Conservation (phyloP, 2,797 vertebrate genomes). For the Aplochiton taeniatus region DNA sequence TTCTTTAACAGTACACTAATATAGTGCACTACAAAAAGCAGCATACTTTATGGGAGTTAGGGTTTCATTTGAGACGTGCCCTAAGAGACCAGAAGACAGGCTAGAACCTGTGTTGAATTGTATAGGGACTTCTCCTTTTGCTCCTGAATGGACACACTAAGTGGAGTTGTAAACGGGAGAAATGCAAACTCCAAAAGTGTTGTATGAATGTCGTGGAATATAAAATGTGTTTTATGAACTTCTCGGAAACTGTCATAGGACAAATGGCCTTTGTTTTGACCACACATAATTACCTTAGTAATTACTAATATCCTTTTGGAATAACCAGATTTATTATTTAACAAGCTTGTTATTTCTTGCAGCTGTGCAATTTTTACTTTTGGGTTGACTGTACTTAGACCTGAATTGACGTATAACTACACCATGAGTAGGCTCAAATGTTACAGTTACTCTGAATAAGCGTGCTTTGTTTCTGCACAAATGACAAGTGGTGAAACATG, state of each 20-base stretch:
- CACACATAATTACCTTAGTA: constrained; percentile 41
- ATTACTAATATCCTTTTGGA: constrained; percentile 51
- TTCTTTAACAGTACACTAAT: constrained; percentile 28
- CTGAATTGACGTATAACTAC: constrained; percentile 46
- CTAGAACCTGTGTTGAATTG: constrained; percentile 38
- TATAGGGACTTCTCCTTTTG: constrained; percentile 45
- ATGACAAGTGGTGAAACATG: constrained; percentile 12
- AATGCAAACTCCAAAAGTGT: constrained; percentile 52
- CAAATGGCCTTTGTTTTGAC: constrained; percentile 42
- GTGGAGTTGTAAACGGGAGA: constrained; percentile 50
- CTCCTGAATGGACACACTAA: constrained; percentile 49
- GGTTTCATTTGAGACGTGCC: constrained; percentile 40
- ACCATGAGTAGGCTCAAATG: constrained; percentile 35
- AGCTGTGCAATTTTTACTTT: constrained; percentile 52
- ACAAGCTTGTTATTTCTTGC: constrained; percentile 44
- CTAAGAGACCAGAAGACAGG: constrained; percentile 17
- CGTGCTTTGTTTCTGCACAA: constrained; percentile 5
- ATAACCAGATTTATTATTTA: constrained; percentile 37
- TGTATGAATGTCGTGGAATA: constrained; percentile 63
- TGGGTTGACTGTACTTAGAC: constrained; percentile 50
- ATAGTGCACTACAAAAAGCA: constrained; percentile 26
- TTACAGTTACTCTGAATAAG: constrained; percentile 28
- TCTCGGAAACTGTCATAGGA: constrained; percentile 46
- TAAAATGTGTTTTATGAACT: constrained; percentile 61
- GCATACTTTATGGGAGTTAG: constrained; percentile 18